phyloP scores from a whole-genome alignment of 2,888 invertebrate species.

The Acheta domesticus region DNA sequence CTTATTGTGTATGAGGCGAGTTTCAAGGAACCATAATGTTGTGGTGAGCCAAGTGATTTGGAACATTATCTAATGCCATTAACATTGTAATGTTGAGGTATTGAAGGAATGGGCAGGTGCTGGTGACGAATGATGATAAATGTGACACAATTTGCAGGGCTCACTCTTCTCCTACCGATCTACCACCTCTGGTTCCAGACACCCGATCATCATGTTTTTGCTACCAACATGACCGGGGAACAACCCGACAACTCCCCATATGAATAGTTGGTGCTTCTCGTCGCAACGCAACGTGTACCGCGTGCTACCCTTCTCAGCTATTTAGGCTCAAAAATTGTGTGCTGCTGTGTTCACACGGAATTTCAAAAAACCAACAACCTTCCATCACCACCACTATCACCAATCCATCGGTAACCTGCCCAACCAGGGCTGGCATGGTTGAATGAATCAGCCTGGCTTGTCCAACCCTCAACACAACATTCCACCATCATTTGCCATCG shows the following conservation, averaged over 20 bases:
- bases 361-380: conserved; percentile 35
- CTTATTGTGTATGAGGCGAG: not conserved
- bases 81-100: not conserved
- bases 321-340: conserved; percentile 36
- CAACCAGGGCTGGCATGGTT: conserved; percentile 30
- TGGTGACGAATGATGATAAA: conserved; percentile 35
- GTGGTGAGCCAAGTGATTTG: not conserved
- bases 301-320: conserved; percentile 34
- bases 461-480: conserved; percentile 36
- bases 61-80: not conserved
- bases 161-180: conserved; percentile 36
- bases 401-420: conserved; percentile 34
- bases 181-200: conserved; percentile 38
- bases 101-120: conserved; percentile 34
- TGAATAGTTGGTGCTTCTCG: conserved; percentile 37
- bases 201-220: conserved; percentile 38
- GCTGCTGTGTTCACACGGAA: conserved; percentile 30
- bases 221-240: conserved; percentile 38
- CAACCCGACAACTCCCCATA: conserved; percentile 36
- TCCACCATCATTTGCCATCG: conserved; percentile 36
- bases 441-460: conserved; percentile 20
- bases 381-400: conserved; percentile 34
- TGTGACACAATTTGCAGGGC: conserved; percentile 38
- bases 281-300: conserved; percentile 33
- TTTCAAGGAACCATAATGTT: not conserved